Percentiles rank a stretch among this genome's conserved stretches.
Evolutionary conservation across 2,888 invertebrate genomes (phyloP).

Genomic region (Lycaena phlaeas): DNA sequence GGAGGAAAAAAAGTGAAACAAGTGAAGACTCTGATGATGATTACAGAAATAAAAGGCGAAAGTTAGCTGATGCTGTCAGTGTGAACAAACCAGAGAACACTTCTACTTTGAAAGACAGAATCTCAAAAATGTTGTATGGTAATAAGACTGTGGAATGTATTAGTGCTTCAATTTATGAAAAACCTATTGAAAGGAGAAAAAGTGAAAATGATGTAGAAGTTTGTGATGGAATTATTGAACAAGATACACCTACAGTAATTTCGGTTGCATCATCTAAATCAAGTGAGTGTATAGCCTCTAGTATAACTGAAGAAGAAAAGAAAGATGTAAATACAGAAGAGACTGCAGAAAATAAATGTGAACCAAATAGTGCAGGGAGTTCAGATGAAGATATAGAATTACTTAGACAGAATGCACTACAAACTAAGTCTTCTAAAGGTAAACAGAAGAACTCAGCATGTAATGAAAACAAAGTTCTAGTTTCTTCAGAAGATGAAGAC

Average conservation of each 20-base stretch:
- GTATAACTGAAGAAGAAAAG: slow-evolving; percentile 21
- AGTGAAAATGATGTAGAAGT: slow-evolving; percentile 20
- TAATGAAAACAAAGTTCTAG: slow-evolving; percentile 23
- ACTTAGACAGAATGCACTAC: slow-evolving; percentile 55
- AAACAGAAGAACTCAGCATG: slow-evolving; percentile 22
- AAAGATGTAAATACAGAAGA: slow-evolving; percentile 17
- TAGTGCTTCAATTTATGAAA: not conserved
- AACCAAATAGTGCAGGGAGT: slow-evolving; percentile 29
- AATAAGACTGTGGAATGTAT: not conserved
- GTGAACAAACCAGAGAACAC: slow-evolving; percentile 46
- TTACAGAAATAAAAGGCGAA: slow-evolving; percentile 54
- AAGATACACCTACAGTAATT: not conserved
- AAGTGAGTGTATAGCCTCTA: not conserved
- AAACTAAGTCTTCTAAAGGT: slow-evolving; percentile 47
- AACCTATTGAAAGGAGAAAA: slow-evolving; percentile 16
- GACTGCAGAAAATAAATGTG: slow-evolving; percentile 19
- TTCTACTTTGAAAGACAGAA: slow-evolving; percentile 48
- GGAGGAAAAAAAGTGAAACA: slow-evolving; percentile 43
- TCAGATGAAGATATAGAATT: slow-evolving; percentile 64
- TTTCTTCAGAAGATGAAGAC: slow-evolving; percentile 64
- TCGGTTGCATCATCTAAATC: not conserved
- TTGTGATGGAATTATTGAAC: slow-evolving; percentile 14
- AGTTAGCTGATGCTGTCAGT: slow-evolving; percentile 69
- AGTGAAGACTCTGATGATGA: slow-evolving; percentile 61
- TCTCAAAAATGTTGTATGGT: slow-evolving; percentile 50